These are phyloP conservation scores for Megamerina dolium DNA, from an alignment of 2,888 invertebrate species.

Conservation along the genomic window DNA sequence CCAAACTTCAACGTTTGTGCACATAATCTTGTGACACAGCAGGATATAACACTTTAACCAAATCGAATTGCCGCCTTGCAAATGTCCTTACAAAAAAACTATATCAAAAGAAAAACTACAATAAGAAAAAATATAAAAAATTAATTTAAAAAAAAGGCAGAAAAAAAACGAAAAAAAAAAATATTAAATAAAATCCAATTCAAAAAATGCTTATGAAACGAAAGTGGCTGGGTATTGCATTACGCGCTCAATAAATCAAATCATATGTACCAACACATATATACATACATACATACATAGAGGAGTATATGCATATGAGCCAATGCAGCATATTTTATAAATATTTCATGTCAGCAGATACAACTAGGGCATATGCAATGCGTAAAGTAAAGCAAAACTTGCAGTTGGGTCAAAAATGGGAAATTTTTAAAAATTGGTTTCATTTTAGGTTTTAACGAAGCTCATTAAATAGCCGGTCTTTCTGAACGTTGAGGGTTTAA, in stretches of 20 bases:
- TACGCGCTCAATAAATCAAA: conserved; percentile 48
- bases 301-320: too few relatives aligned
- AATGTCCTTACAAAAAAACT: not conserved
- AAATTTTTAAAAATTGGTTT: too few relatives aligned
- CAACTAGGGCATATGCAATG: conserved; percentile 17
- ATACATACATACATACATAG: too few relatives aligned
- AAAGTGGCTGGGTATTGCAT: conserved; percentile 43
- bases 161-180: conserved; percentile 9
- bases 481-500: too few relatives aligned
- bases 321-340: too few relatives aligned
- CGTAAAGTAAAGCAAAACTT: too few relatives aligned
- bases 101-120: not conserved
- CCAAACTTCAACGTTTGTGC: conserved; percentile 4
- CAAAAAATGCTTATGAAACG: conserved; percentile 30
- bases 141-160: too few relatives aligned
- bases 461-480: too few relatives aligned
- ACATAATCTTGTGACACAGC: conserved; percentile 23
- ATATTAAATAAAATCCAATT: conserved; percentile 44
- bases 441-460: too few relatives aligned
- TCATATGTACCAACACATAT: conserved; percentile 28
- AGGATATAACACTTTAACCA: conserved; percentile 21
- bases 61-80: conserved; percentile 20
- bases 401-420: too few relatives aligned
- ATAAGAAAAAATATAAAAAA: conserved; percentile 4
- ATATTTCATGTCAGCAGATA: conserved; percentile 41